Percentiles rank a stretch among this genome's conserved stretches.
phyloP scores from a whole-genome alignment of 2,797 vertebrate species.

The Caiman crocodilus region DNA sequence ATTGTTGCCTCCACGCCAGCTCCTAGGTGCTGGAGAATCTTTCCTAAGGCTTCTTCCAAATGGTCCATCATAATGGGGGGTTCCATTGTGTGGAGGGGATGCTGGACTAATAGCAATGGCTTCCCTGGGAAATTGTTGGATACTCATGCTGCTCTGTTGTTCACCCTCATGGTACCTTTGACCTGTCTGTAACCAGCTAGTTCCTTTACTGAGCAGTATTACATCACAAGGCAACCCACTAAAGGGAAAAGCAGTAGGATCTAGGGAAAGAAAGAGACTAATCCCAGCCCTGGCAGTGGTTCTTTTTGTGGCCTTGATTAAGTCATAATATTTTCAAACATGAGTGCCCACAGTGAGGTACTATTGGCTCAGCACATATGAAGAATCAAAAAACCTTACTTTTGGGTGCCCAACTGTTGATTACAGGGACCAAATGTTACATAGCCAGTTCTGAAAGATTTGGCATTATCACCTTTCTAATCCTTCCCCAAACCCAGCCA shows the following conservation, averaged over 20 bases:
- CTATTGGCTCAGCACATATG: neutral
- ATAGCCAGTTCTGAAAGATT: slow-evolving; percentile 32
- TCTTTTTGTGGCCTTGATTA: neutral
- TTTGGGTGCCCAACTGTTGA: slow-evolving; percentile 42
- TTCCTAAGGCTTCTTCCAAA: neutral
- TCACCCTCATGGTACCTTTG: no score
- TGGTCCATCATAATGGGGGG: neutral
- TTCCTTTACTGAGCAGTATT: neutral
- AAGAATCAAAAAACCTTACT: slow-evolving; percentile 40
- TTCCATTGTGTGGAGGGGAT: neutral
- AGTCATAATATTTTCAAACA: neutral
- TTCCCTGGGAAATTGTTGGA: neutral
- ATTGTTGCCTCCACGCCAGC: rapidly evolving
- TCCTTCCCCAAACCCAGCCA: slow-evolving; percentile 15
- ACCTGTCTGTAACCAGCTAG: neutral
- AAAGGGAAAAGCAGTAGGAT: neutral
- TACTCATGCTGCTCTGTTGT: neutral
- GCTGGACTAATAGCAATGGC: neutral
- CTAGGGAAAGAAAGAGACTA: neutral
- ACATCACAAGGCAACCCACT: no score
- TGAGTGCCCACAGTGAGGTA: neutral
- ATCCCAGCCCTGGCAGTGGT: neutral
- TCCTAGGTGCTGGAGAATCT: neutral
- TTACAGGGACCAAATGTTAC: slow-evolving; percentile 37
- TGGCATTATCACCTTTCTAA: slow-evolving; percentile 31